Base-by-base conservation (phyloP, 2,888 invertebrate species). In the Dasypogon diadema region DNA sequence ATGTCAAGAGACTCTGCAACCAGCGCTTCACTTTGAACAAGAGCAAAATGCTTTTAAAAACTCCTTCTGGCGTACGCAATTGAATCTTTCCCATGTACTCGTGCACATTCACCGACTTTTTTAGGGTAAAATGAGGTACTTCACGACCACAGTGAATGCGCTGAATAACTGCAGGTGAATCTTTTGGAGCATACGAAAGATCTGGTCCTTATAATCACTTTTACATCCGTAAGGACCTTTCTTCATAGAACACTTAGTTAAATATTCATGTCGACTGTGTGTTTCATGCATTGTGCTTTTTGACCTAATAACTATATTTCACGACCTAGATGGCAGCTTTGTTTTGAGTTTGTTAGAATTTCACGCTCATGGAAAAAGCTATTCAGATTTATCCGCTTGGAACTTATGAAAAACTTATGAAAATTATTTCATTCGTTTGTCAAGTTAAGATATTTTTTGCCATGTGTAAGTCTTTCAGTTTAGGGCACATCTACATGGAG, bases 241-340 rank as follows among this genome's bases (percentile, higher is more conserved):
- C 16, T 37, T 60, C 12, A 34, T 37, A 12, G 21, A 37, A 21
- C 16, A 21, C 60, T 37, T 60, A 12, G 60, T 34, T 34, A 60
- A 60, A 60, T 37, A 34, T 60, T 60, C 60, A 60, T 60, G 37
- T 60, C 60, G 60, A 37, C 37, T 16, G 37, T 60, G 21, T 34
- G 42, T 60, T 60, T 60, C 37, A 34, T 34, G 34, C 34, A 60
- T 60, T 60, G 37, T 60, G 60, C 10, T 37, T 60, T 60, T 60
- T 60, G 60, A 60, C 60, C 60, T 37, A 42, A 60, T 60, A 60
- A 60, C 37, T 37, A 60, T 37, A 60, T 60, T 37, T 60, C 21
- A 58, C 26, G 26, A 58, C 58, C 58, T 30, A 58, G 34, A 26
- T 58, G 58, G n/a, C n/a, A n/a, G n/a, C n/a, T n/a, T n/a, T n/a